These are phyloP conservation scores for Calcarius lapponicus DNA, from an alignment of 2,797 vertebrate genomes.

Conservation along the genomic window DNA sequence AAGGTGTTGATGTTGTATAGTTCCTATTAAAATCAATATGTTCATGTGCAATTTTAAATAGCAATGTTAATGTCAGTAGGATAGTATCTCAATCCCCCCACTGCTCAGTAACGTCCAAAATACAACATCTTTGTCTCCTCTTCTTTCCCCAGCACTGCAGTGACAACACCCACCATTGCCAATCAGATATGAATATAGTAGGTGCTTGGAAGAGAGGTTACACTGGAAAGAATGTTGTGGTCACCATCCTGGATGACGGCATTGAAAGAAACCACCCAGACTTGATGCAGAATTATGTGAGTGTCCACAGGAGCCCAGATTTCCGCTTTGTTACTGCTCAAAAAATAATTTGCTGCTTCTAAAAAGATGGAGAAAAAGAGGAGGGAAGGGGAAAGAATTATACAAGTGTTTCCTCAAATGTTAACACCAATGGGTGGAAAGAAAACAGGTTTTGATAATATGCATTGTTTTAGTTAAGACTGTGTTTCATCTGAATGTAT, in stretches of 20 bases:
- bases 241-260: conserved; percentile 93
- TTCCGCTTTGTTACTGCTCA: conserved; percentile 67
- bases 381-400: neutral
- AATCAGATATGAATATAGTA: conserved; percentile 89
- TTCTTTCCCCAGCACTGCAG: conserved; percentile 84
- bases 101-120: neutral
- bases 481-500: neutral
- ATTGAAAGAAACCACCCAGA: conserved; percentile 92
- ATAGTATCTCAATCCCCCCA: neutral
- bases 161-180: conserved; percentile 87
- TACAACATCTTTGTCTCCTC: neutral
- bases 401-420: neutral
- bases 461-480: neutral
- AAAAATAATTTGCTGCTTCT: neutral
- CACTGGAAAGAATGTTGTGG: conserved; percentile 92
- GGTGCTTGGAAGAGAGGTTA: conserved; percentile 93
- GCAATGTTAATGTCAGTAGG: neutral
- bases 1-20: neutral
- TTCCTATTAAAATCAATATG: neutral
- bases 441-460: neutral
- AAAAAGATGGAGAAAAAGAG: neutral
- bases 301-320: conserved; percentile 63
- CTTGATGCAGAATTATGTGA: conserved; percentile 92
- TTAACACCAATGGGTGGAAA: neutral
- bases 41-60: neutral